Conservation (phyloP, 2,888 invertebrate species). For the Drosophila monieri region DNA sequence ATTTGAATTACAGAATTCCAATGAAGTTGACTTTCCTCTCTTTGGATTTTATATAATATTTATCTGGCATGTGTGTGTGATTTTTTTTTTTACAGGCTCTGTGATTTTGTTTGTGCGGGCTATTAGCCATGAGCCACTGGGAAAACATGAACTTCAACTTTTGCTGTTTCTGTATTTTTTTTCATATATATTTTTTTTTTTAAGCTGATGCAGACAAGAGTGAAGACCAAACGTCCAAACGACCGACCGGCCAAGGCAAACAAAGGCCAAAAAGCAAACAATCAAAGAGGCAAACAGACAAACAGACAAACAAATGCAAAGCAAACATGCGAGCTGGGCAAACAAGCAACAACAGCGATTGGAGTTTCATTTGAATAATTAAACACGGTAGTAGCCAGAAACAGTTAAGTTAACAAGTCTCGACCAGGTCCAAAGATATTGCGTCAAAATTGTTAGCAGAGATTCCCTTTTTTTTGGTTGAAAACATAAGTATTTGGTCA, state of each 20-base stretch:
- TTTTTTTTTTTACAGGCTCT: too few relatives aligned
- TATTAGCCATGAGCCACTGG: slow-evolving; percentile 39
- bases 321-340: slow-evolving; percentile 37
- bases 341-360: slow-evolving; percentile 24
- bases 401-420: slow-evolving; percentile 15
- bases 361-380: slow-evolving; percentile 63
- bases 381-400: slow-evolving; percentile 36
- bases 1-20: background rate
- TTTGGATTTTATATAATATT: slow-evolving; percentile 14
- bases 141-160: slow-evolving; percentile 57
- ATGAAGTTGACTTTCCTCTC: background rate
- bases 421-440: slow-evolving; percentile 5
- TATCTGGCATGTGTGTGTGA: slow-evolving; percentile 1
- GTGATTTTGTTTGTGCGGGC: slow-evolving; percentile 27
- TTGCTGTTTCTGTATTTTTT: slow-evolving; percentile 14
- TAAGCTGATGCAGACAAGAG: slow-evolving; percentile 32
- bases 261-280: slow-evolving; percentile 41
- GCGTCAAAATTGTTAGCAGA: background rate
- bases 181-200: background rate
- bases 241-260: slow-evolving; percentile 43
- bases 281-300: slow-evolving; percentile 33
- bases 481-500: slow-evolving; percentile 1
- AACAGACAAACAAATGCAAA: slow-evolving; percentile 43
- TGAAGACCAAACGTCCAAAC: background rate
- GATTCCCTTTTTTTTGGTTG: background rate